A percentile compares a stretch with the other conserved stretches of the same genome.
phyloP scores from a whole-genome alignment of 1,140 invertebrate species.

The Apis florea region DNA sequence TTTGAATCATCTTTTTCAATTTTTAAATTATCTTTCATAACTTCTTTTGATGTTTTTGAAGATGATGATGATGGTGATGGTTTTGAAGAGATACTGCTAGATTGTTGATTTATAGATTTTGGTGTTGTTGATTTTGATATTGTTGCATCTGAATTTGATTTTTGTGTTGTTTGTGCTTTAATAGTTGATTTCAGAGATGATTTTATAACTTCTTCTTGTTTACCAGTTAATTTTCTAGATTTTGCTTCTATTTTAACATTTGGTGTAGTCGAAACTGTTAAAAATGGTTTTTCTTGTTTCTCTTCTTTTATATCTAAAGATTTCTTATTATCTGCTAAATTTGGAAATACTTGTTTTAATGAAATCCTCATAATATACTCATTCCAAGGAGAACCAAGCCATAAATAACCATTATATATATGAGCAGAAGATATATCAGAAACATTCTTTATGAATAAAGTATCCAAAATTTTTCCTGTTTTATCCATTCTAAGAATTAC shows the following conservation, averaged over 20 bases:
- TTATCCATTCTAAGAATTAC: constrained; percentile 83
- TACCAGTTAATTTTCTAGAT: constrained; percentile 48
- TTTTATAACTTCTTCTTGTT: constrained; percentile 40
- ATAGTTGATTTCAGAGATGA: constrained; percentile 48
- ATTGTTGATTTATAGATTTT: constrained; percentile 7
- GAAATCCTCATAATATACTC: constrained; percentile 84
- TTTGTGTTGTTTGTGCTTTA: constrained; percentile 38
- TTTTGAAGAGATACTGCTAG: constrained; percentile 26
- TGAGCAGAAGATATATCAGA: constrained; percentile 83
- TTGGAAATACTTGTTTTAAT: constrained; percentile 80
- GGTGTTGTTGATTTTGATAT: constrained; percentile 29
- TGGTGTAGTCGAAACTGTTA: constrained; percentile 21
- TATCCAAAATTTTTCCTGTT: constrained; percentile 84
- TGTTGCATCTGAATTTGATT: constrained; percentile 36
- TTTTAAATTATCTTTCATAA: constrained; percentile 29
- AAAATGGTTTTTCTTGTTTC: constrained; percentile 1
- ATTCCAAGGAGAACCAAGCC: constrained; percentile 87
- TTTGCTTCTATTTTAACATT: constrained; percentile 50
- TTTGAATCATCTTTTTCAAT: constrained; percentile 13
- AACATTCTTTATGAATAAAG: constrained; percentile 81
- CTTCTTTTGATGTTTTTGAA: constrained; percentile 9
- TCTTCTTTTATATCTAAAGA: constrained; percentile 3
- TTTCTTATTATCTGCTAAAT: constrained; percentile 58
- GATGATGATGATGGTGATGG: constrained; percentile 19
- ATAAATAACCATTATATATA: constrained; percentile 81